Percentiles rank a stretch among this genome's conserved stretches.
phyloP scores from a whole-genome alignment of 1,140 invertebrate genomes.

The Lepidurus couesii region DNA sequence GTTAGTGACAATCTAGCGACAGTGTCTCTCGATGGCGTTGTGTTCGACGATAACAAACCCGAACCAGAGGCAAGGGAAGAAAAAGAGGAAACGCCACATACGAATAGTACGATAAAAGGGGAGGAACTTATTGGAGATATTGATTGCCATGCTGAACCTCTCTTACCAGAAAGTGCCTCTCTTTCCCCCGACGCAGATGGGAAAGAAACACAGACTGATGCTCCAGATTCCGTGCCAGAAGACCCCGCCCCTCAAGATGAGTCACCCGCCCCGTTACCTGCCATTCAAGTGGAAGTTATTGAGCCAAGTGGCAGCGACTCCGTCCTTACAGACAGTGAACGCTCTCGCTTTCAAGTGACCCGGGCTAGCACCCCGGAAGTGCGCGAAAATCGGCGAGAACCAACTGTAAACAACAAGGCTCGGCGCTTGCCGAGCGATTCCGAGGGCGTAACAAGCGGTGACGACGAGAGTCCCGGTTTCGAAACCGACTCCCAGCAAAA shows the following conservation, averaged over 20 bases:
- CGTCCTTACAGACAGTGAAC: neutral
- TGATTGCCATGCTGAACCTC: neutral
- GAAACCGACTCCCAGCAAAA: constrained; percentile 33
- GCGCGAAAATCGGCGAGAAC: neutral
- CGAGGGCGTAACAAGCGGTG: constrained; percentile 5
- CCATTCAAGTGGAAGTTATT: neutral
- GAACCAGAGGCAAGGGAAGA: neutral
- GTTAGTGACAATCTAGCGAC: neutral
- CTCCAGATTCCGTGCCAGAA: neutral
- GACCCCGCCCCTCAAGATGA: neutral
- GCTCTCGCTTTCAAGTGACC: constrained; percentile 7
- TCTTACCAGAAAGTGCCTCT: too few relatives aligned
- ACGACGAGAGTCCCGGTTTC: constrained; percentile 29
- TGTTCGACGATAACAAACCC: neutral
- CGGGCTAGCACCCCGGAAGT: constrained; percentile 22
- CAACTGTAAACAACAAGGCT: neutral
- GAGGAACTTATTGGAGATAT: neutral
- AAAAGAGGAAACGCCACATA: neutral
- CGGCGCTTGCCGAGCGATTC: neutral
- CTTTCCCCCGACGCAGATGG: too few relatives aligned
- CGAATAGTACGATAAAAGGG: neutral
- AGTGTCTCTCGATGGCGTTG: neutral
- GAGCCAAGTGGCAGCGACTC: neutral
- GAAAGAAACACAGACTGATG: neutral
- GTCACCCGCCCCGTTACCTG: constrained; percentile 4